Evolutionary conservation across 2,888 invertebrate species (phyloP).

Genomic region (Volucella inanis): DNA sequence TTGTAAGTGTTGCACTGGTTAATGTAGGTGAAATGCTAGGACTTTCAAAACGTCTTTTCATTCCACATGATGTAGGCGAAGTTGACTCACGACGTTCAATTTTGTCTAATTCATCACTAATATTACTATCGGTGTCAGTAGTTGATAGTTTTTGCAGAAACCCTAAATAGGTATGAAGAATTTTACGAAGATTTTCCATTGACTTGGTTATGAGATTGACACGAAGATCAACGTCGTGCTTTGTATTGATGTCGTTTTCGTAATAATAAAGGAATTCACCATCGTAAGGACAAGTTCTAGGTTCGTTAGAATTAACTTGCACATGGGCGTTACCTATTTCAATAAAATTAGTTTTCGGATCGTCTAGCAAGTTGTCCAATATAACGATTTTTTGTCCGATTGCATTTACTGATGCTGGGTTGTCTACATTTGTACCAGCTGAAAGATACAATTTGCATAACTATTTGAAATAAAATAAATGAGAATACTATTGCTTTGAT

Average conservation of each 20-base stretch:
- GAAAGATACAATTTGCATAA: neutral
- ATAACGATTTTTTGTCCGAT: conserved; percentile 76
- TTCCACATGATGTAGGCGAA: conserved; percentile 27
- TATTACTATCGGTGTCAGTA: conserved; percentile 46
- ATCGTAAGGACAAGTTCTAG: neutral
- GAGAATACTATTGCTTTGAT: neutral
- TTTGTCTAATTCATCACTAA: conserved; percentile 3
- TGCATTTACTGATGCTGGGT: neutral
- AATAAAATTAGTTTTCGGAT: conserved; percentile 79
- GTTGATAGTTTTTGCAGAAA: conserved; percentile 19
- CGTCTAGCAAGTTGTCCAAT: conserved; percentile 79
- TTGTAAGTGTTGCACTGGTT: conserved; percentile 71
- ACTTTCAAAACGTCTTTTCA: conserved; percentile 33
- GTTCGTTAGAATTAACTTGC: conserved; percentile 35
- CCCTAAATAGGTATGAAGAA: conserved; percentile 38
- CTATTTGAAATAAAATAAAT: too few relatives aligned
- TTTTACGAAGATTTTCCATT: conserved; percentile 57
- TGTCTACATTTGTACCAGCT: conserved; percentile 21
- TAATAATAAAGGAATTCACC: conserved; percentile 53
- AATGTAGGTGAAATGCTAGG: conserved; percentile 27
- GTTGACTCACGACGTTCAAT: conserved; percentile 24
- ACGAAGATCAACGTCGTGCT: conserved; percentile 19
- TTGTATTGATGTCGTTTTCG: conserved; percentile 38
- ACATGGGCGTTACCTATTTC: conserved; percentile 75
- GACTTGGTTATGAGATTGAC: conserved; percentile 32